phyloP scores from a whole-genome alignment of 2,113 vertebrate species.

The Pardalotus punctatus region DNA sequence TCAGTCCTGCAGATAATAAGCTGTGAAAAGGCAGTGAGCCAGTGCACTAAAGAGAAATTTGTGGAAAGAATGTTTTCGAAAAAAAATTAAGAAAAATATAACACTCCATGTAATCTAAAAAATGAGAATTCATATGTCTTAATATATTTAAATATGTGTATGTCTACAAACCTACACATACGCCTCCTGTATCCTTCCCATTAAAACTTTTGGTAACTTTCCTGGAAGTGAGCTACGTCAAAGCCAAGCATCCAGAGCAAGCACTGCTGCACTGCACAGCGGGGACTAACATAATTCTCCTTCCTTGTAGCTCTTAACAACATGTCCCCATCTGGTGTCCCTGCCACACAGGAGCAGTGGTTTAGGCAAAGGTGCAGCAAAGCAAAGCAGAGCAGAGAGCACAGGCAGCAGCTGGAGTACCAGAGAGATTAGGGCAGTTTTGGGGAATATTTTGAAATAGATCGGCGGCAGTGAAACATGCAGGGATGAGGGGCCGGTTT shows the following conservation, averaged over 20 bases:
- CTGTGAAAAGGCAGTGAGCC: neutral
- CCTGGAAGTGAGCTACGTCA: neutral
- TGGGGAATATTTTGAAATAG: neutral
- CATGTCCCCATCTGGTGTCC: accelerated
- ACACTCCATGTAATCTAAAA: neutral
- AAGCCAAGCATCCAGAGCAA: too few relatives aligned
- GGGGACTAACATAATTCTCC: too few relatives aligned
- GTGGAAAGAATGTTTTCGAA: neutral
- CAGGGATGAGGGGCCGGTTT: neutral
- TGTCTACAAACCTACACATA: neutral
- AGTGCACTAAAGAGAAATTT: neutral
- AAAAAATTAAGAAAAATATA: neutral
- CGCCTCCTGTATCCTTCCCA: neutral
- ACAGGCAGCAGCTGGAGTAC: neutral
- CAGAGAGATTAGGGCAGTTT: neutral
- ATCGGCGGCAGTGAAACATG: neutral
- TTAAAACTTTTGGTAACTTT: accelerated
- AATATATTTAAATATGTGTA: neutral
- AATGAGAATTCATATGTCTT: neutral
- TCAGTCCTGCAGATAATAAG: neutral
- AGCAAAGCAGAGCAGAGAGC: neutral
- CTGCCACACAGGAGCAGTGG: accelerated
- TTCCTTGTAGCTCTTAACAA: accelerated
- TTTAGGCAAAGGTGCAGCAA: accelerated
- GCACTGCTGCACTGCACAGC: accelerated